phyloP scores from a whole-genome alignment of 2,113 vertebrate species.

The Erythrocercus mccallii region DNA sequence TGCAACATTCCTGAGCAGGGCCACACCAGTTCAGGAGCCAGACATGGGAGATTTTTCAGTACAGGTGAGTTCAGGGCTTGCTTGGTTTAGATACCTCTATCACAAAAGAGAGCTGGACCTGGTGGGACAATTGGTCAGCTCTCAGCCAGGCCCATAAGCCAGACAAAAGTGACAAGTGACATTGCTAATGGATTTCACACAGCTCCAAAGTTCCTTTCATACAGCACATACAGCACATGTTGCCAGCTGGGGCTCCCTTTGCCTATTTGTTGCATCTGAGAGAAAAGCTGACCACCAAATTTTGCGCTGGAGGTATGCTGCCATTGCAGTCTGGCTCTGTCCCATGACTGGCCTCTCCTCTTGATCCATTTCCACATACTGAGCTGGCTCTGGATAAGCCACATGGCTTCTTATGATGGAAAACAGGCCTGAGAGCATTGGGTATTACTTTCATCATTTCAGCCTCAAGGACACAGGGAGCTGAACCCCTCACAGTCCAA shows the following conservation, averaged over 20 bases:
- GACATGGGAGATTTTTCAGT: fast-evolving
- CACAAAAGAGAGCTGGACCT: background rate
- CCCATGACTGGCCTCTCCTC: background rate
- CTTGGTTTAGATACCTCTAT: background rate
- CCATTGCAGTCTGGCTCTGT: background rate
- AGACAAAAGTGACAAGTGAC: background rate
- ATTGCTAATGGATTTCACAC: background rate
- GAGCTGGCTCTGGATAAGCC: background rate
- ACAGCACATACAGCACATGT: too few species aligned
- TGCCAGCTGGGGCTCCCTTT: background rate
- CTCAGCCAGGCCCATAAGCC: background rate
- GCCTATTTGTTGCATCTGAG: background rate
- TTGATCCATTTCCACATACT: background rate
- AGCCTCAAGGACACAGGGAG: background rate
- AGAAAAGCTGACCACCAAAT: background rate
- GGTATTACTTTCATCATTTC: background rate
- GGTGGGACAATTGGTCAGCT: background rate
- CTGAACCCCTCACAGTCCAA: background rate
- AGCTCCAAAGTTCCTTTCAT: background rate
- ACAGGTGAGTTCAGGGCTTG: background rate
- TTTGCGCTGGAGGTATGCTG: background rate
- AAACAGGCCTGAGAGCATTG: background rate
- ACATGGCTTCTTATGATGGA: background rate
- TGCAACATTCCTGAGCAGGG: background rate
- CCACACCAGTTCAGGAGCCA: background rate